phyloP scores from a whole-genome alignment of 1,140 invertebrate species.

The Gryon sp. region DNA sequence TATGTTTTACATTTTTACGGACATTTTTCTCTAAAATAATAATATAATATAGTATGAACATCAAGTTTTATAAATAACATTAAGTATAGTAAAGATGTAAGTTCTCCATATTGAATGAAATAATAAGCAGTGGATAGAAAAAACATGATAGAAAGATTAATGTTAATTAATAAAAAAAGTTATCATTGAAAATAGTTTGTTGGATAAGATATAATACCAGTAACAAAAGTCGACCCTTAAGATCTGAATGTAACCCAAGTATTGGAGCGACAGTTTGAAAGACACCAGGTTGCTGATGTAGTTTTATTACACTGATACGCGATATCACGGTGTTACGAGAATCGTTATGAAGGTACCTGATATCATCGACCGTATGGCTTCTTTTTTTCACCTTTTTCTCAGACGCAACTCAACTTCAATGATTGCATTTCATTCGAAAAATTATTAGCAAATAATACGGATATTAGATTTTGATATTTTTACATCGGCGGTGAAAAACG shows the following conservation, averaged over 20 bases:
- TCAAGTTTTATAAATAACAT: too few relatives aligned
- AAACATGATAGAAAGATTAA: too few relatives aligned
- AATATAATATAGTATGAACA: too few relatives aligned
- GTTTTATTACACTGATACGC: conserved; percentile 60
- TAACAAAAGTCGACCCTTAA: conserved; percentile 39
- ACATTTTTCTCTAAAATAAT: too few relatives aligned
- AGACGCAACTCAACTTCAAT: conserved; percentile 6
- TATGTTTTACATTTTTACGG: background rate
- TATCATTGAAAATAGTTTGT: conserved; percentile 68
- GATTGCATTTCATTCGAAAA: conserved; percentile 49
- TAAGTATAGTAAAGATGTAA: too few relatives aligned
- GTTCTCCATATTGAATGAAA: too few relatives aligned
- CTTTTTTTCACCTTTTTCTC: conserved; percentile 35
- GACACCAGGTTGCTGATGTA: conserved; percentile 49
- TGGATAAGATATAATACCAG: conserved; percentile 44
- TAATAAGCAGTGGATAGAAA: too few relatives aligned
- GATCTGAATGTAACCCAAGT: conserved; percentile 35
- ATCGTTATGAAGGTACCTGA: conserved; percentile 44
- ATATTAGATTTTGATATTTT: conserved; percentile 39
- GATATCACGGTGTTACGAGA: conserved; percentile 54
- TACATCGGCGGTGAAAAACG: conserved; percentile 26
- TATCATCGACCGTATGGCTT: conserved; percentile 54
- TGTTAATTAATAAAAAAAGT: too few relatives aligned
- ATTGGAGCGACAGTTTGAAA: conserved; percentile 55
- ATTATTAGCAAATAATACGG: conserved; percentile 49